Conservation (phyloP, 2,113 vertebrate species). For the Eublepharis macularius region DNA sequence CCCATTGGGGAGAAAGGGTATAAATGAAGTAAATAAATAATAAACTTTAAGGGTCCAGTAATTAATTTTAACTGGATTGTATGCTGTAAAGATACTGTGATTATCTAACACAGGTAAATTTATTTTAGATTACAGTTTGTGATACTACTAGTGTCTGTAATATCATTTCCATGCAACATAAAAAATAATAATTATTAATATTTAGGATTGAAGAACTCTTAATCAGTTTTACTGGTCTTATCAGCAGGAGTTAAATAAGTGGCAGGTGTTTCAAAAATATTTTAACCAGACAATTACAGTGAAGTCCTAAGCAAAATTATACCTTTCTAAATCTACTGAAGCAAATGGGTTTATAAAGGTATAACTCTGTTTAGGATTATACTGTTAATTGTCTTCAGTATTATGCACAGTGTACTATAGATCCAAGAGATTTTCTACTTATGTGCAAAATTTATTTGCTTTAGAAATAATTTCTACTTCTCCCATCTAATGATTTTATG, state of each 20-base stretch:
- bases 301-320: too few species aligned
- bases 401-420: not conserved
- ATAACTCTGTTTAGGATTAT: too few species aligned
- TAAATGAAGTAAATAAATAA: too few species aligned
- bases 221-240: slow-evolving; percentile 15
- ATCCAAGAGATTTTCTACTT: not conserved
- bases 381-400: not conserved
- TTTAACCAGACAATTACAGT: not conserved
- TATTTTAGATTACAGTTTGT: not conserved
- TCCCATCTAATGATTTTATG: not conserved
- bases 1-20: too few species aligned
- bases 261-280: not conserved
- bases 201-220: not conserved
- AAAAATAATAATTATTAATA: slow-evolving; percentile 32
- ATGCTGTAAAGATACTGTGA: not conserved
- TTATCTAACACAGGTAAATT: not conserved
- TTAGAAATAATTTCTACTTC: not conserved
- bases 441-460: not conserved
- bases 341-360: too few species aligned
- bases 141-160: not conserved
- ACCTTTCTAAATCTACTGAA: too few species aligned
- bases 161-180: not conserved
- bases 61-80: slow-evolving; percentile 26
- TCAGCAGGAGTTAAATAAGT: not conserved
- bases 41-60: not conserved